Conservation (phyloP, 2,113 vertebrate genomes). For the Dolichotis patagonum region DNA sequence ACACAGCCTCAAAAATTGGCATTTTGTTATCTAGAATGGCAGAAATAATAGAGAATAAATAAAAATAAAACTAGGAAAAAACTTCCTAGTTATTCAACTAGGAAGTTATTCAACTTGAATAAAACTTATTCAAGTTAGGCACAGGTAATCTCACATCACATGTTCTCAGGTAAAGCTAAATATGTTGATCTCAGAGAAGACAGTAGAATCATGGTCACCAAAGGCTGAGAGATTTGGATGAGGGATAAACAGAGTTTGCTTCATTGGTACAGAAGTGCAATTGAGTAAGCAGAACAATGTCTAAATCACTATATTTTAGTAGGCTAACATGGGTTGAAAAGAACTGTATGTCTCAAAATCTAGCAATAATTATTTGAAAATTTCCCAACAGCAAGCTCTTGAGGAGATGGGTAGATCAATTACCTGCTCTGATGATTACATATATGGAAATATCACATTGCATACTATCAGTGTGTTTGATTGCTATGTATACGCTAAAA, state of each 20-base stretch:
- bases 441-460: not conserved
- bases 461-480: not conserved
- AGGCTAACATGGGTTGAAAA: not conserved
- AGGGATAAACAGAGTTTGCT: not conserved
- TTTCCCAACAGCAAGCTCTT: too few relatives aligned
- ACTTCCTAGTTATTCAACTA: too few relatives aligned
- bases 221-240: not conserved
- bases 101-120: too few relatives aligned
- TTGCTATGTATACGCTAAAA: not conserved
- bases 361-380: too few relatives aligned
- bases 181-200: not conserved
- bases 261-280: not conserved
- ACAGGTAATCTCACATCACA: not conserved
- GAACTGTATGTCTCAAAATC: not conserved
- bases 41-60: not conserved
- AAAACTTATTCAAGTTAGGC: too few relatives aligned
- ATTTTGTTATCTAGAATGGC: not conserved
- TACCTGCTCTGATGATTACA: not conserved
- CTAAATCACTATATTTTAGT: too few relatives aligned
- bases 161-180: not conserved
- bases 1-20: not conserved
- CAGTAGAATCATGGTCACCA: not conserved
- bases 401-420: not conserved
- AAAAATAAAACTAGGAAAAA: not conserved
- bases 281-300: not conserved